These are phyloP conservation scores for Archips crataeganus DNA, from an alignment of 2,888 invertebrate species.

Conservation along the genomic window DNA sequence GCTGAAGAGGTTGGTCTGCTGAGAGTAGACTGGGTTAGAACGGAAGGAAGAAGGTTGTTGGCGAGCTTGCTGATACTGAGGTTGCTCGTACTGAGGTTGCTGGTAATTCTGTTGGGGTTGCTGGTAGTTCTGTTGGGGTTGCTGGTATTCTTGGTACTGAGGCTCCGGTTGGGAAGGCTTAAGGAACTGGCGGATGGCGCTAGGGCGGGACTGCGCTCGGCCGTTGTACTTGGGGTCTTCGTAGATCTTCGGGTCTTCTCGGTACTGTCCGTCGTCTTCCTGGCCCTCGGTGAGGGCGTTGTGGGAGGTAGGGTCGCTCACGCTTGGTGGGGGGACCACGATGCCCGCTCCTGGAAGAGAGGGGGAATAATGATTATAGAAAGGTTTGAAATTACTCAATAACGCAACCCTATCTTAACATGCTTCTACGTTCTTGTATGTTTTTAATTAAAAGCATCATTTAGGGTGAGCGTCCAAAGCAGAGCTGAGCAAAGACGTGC, in stretches of 20 bases:
- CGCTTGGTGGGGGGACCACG: constrained; percentile 93
- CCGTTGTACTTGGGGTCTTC: constrained; percentile 89
- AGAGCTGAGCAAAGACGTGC: no score
- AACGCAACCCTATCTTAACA: no score
- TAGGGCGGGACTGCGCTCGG: constrained; percentile 60
- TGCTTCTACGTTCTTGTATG: background rate
- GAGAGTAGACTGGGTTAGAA: constrained; percentile 55
- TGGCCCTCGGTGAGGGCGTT: constrained; percentile 87
- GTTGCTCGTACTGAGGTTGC: constrained; percentile 16
- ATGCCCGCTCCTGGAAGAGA: constrained; percentile 86
- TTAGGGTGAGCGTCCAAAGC: no score
- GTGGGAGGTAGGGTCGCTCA: constrained; percentile 78
- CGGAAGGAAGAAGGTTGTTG: constrained; percentile 55
- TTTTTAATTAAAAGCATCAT: no score
- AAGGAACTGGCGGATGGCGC: constrained; percentile 64
- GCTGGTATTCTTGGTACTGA: constrained; percentile 47
- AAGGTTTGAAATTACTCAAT: no score
- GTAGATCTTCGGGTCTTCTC: constrained; percentile 93
- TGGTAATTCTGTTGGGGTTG: no score
- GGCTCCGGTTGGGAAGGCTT: constrained; percentile 53
- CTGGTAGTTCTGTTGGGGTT: constrained; percentile 48
- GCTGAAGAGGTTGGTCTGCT: constrained; percentile 63
- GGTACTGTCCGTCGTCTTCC: constrained; percentile 94
- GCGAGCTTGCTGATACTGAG: constrained; percentile 11
- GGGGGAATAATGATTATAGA: background rate